Evolutionary conservation across 2,888 invertebrate genomes (phyloP), one percentile per base, ranked within the genome.

Genomic region (Synergus laeviventris): DNA sequence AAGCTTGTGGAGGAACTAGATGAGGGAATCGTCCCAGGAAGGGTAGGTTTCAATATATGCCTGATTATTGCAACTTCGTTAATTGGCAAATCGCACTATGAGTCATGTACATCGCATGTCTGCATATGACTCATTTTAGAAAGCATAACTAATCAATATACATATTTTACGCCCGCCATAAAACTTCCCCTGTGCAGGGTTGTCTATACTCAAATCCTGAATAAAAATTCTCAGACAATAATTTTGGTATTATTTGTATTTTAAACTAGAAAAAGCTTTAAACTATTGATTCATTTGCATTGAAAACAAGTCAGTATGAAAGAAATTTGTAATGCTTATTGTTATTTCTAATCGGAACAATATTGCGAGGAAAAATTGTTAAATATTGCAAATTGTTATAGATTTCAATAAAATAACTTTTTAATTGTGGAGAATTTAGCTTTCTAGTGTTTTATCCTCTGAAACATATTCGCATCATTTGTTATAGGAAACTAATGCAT

Each of bases 71-170:
- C 78, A 75, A 86, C 83, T 86, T 86, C 73, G 81, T 85, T 87
- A 89, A 89, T 89, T 89, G 86, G 86, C 83, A 85, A 89, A 89
- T 87, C 86, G 85, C 86, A 83, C 79, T 82, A 80, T 87, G 89
- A 87, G 80, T 88, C 86, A 87, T 82, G 76, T 54, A 45, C n/a
- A 70, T 36, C n/a, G 70, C 49, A 70, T 36, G 49, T 70, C 31
- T 70, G 31, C 24, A 66, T 66, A 42, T 39, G 39, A 42, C 16
- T 45, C 2, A 42, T 16, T 45, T 24, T 42, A 14, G 24, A 16
- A 24, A 31, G 42, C 21, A 66, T 42, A 66, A 45, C 7, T 5
- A 24, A 42, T 66, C 64, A 14, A 64, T 64, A 64, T 5, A 42
- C 42, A 64, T 12, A 45, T 45, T 45, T 5, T 45, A 70, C 54